Percentiles rank a stretch among this genome's conserved stretches.
phyloP scores from a whole-genome alignment of 64 coral and sea anemone genomes.

The Pocillopora verrucosa region DNA sequence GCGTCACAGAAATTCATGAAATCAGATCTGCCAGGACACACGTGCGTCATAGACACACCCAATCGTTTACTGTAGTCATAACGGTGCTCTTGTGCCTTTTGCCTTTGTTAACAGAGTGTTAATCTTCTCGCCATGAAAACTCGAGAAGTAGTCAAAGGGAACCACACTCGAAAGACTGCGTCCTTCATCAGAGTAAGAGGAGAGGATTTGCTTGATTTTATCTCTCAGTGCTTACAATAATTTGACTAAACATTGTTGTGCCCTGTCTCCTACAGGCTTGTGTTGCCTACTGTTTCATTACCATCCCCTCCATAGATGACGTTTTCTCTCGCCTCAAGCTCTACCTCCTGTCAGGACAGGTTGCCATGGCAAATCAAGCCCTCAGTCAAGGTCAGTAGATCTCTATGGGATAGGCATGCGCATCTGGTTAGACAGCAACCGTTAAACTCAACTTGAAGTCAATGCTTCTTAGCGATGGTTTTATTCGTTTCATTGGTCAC shows the following conservation, averaged over 20 bases:
- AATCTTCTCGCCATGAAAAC: conserved; percentile 90
- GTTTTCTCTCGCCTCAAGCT: conserved; percentile 84
- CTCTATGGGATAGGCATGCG: not conserved
- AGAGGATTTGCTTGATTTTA: not conserved
- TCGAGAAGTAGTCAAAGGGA: conserved; percentile 88
- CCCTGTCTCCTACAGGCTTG: conserved; percentile 59
- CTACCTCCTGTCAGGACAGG: conserved; percentile 89
- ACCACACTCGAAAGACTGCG: conserved; percentile 92
- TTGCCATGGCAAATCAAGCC: conserved; percentile 94
- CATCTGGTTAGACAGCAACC: no score
- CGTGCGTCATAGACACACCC: no score
- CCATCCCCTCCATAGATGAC: conserved; percentile 93
- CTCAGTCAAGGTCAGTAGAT: conserved; percentile 87
- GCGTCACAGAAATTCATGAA: no score
- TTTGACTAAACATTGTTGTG: not conserved
- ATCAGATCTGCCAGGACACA: no score
- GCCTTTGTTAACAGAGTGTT: conserved; percentile 63
- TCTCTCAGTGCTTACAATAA: no score
- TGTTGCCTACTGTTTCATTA: conserved; percentile 93
- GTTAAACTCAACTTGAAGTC: no score
- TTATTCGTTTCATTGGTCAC: no score
- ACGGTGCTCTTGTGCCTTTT: not conserved
- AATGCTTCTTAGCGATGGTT: no score
- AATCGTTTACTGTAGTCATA: not conserved
- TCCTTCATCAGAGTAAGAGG: conserved; percentile 88